Evolutionary conservation across 2,888 invertebrate species (phyloP).

Genomic region (Cataglyphis cursor): DNA sequence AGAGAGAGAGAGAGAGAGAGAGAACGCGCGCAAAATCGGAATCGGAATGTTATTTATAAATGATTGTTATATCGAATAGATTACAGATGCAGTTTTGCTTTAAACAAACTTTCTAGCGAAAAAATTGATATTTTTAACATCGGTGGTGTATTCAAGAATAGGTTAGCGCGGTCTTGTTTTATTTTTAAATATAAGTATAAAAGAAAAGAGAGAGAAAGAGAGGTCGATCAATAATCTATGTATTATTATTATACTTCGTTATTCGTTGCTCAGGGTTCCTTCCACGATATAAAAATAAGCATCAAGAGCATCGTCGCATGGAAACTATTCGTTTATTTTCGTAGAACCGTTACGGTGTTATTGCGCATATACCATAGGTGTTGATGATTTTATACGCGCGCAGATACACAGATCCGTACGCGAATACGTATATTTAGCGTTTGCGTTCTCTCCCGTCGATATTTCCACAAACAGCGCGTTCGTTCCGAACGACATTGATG

Average conservation of each 20-base stretch:
- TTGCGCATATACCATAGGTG: background rate
- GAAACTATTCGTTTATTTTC: constrained; percentile 43
- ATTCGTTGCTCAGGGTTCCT: constrained; percentile 33
- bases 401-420: background rate
- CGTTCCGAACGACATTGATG: constrained; percentile 17
- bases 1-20: too few relatives aligned
- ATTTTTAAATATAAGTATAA: constrained; percentile 29
- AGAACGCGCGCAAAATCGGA: background rate
- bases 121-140: constrained; percentile 48
- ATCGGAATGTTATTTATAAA: background rate
- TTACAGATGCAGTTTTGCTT: background rate
- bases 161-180: constrained; percentile 27
- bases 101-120: background rate
- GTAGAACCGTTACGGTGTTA: background rate
- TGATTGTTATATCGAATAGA: background rate
- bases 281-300: constrained; percentile 44
- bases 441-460: background rate
- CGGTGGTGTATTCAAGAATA: constrained; percentile 39
- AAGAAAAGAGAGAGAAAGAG: background rate
- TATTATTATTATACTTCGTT: constrained; percentile 50
- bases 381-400: constrained; percentile 14
- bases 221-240: constrained; percentile 44
- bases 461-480: background rate
- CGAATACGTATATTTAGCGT: background rate
- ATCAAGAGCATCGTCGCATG: constrained; percentile 26